phyloP scores from a whole-genome alignment of 2,797 vertebrate genomes.

The Eupleurogrammus muticus region DNA sequence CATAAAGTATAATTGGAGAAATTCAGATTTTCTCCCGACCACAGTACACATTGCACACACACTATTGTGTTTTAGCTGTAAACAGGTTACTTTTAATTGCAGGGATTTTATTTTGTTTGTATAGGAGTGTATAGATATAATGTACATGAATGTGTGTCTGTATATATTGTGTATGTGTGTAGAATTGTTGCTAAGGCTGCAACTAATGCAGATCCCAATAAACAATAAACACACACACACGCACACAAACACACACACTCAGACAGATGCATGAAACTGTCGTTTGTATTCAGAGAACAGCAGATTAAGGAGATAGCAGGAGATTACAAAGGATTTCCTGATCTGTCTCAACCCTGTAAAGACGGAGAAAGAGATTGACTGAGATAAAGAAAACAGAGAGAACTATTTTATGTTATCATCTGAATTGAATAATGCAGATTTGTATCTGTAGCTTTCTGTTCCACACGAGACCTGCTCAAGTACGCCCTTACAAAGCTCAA shows the following conservation, averaged over 20 bases:
- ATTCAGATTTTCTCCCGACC: no score
- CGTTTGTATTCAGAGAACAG: constrained; percentile 27
- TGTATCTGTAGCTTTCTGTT: constrained; percentile 2
- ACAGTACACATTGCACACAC: no score
- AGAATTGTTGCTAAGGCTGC: no score
- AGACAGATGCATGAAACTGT: not conserved
- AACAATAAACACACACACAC: no score
- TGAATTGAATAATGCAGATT: not conserved
- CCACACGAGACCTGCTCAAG: not conserved
- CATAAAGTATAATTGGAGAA: not conserved
- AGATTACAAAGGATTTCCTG: constrained; percentile 57
- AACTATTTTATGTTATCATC: not conserved
- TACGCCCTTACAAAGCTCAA: not conserved
- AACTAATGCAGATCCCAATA: no score
- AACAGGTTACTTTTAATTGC: no score
- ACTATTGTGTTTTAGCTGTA: no score
- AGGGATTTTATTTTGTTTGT: no score
- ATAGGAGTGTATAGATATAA: no score
- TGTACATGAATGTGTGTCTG: no score
- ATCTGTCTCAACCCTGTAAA: constrained; percentile 20
- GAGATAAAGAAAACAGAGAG: not conserved
- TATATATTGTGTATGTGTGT: no score
- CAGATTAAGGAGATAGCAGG: constrained; percentile 27
- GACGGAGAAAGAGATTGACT: constrained; percentile 10
- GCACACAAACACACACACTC: not conserved